Evolutionary conservation across 2,888 invertebrate species (phyloP), one percentile per base, ranked within the genome.

Genomic region (Polydrusus tereticollis): DNA sequence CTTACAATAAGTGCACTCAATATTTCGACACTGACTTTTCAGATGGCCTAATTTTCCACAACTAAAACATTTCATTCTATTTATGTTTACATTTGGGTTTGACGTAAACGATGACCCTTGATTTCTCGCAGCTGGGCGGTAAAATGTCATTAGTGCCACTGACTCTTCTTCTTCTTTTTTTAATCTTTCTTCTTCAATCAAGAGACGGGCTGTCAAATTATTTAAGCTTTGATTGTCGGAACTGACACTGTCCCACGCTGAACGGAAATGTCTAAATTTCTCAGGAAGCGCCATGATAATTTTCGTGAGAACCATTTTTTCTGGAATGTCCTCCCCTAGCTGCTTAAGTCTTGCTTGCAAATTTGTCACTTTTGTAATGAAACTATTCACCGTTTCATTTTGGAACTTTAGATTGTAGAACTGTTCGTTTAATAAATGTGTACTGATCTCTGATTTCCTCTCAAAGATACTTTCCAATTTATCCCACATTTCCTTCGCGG

Each of bases 221-320:
- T 73, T 74, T 45, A 80, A 43, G 1, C 67, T 78, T 65, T 75
- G 70, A 8, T 78, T 73, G 3, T 72, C 65, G 10, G 60, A 59
- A 2, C 70, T 43, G 16, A 76, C 76, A n/a, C 73, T 75, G 59
- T 80, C 77, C 78, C 78, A 78, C 18, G 75, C 76, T 4, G 73
- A 69, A 1, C 55, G 55, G 12, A 55, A 55, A 55, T 55, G 12
- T 10, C 26, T 55, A 55, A 5, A 55, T 21, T 65, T 59, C 55
- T 75, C 76, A 50, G 75, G 75, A 16, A 76, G 43, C 12, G 73
- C 20, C 75, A 76, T 75, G 10, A 76, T 29, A 36, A 73, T 62
- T 67, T 75, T 76, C 29, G 75, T 76, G 21, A 76, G 12, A 20
- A 55, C 10, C 20, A 55, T 55, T 20, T 55, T 55, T 29, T 55